Conservation (phyloP, 2,888 invertebrate genomes). For the Taenaris catops region DNA sequence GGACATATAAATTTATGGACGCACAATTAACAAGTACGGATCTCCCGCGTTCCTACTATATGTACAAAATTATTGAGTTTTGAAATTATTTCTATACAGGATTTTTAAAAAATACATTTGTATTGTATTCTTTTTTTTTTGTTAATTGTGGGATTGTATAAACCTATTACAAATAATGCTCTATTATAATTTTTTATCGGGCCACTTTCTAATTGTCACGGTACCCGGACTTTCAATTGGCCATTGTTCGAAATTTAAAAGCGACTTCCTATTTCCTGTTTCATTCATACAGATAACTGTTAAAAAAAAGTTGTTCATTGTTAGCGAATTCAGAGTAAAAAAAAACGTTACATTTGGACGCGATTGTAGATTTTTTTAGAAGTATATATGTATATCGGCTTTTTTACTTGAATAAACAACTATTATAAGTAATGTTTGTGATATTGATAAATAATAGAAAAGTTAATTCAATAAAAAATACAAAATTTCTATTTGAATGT, state of each 20-base stretch:
- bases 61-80: no score
- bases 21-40: conserved; percentile 7
- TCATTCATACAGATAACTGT: conserved; percentile 32
- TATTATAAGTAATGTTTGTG: conserved; percentile 63
- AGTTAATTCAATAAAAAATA: conserved; percentile 72
- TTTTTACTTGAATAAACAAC: conserved; percentile 70
- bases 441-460: conserved; percentile 65
- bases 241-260: conserved; percentile 34
- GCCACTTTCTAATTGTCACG: conserved; percentile 30
- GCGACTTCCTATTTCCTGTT: conserved; percentile 54
- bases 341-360: conserved; percentile 14
- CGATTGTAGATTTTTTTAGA: conserved; percentile 48
- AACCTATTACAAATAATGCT: background rate
- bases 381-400: conserved; percentile 45
- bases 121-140: no score
- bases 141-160: background rate
- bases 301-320: conserved; percentile 31
- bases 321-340: conserved; percentile 24
- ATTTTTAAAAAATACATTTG: no score
- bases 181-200: conserved; percentile 3
- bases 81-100: conserved; percentile 3
- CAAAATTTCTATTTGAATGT: conserved; percentile 55
- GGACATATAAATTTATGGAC: conserved; percentile 5
- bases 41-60: conserved; percentile 15
- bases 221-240: conserved; percentile 26